A percentile compares a stretch with the other conserved stretches of the same genome.
Evolutionary conservation across 1,140 invertebrate species (phyloP).

Genomic region (Diploscapter pachys): DNA sequence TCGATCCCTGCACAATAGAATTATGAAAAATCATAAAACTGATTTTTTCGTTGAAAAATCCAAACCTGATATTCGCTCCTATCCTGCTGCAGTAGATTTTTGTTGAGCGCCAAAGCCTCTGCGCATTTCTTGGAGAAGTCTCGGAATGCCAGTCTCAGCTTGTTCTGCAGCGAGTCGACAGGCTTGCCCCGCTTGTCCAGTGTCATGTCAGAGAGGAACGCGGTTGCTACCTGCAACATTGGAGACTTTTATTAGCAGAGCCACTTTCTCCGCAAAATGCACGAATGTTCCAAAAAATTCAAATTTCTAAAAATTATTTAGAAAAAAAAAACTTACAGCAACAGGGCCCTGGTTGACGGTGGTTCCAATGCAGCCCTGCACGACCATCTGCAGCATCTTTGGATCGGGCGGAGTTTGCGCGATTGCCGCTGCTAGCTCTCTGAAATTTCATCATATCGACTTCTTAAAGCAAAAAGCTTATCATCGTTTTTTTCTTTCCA

Average conservation of each 20-base stretch:
- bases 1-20: no score
- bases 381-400: slow-evolving; percentile 96
- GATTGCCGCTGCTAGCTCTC: slow-evolving; percentile 77
- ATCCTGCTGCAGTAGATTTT: slow-evolving; percentile 78
- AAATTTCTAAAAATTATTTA: no score
- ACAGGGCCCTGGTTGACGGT: slow-evolving; percentile 98
- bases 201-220: slow-evolving; percentile 44
- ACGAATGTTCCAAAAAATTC: no score
- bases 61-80: slow-evolving; percentile 51
- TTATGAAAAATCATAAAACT: no score
- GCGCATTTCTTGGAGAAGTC: slow-evolving; percentile 89
- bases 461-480: no score
- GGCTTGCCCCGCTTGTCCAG: slow-evolving; percentile 50
- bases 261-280: no score
- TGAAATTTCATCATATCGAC: neutral
- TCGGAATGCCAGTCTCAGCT: slow-evolving; percentile 87
- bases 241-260: no score
- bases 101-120: slow-evolving; percentile 87
- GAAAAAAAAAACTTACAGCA: slow-evolving; percentile 72
- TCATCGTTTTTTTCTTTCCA: no score
- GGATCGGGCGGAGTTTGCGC: slow-evolving; percentile 82
- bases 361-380: slow-evolving; percentile 79
- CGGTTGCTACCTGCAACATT: slow-evolving; percentile 45
- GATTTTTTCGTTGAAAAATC: no score
- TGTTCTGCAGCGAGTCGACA: slow-evolving; percentile 69